Base-by-base conservation (phyloP, 2,113 vertebrate species). In the Coryphaenoides rupestris region DNA sequence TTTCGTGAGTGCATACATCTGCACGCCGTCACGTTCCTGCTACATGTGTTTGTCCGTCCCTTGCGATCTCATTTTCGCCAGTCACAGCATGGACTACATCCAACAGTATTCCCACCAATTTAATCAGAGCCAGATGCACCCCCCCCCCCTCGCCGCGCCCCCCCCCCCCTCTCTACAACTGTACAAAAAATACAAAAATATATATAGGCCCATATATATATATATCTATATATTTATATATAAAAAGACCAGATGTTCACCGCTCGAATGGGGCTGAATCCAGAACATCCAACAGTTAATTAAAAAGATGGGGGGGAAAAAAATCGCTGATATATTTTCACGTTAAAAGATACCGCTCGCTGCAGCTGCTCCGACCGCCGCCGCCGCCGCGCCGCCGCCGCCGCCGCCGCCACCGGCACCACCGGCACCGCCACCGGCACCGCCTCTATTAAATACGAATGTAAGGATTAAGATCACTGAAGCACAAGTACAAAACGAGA, bases 161-260 rank as follows among this genome's bases (percentile, higher is more conserved):
- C 60, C 74, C 74, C 78, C 58, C 69, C 60, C 74, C 74, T 77
- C 74, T 58, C 68, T 75, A 50, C 2, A 50, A n/a, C 4, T 50
- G 47, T 69, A 66, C 70, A 74, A 79, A 60, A 53, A 45, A 64
- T 70, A 65, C 40, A 55, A 74, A 74, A 70, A 68, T 57, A 33
- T 33, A 40, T 40, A 40, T 40, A 40, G 2, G n/a, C n/a, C n/a
- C n/a, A 12, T 40, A 40, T 40, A 40, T 40, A 40, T 40, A 40
- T 40, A 40, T 7, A 40, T 40, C 2, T 40, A 13, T 40, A 7
- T 40, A 40, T 40, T 10, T 13, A 40, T 40, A 9, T 40, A 40
- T 40, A 59, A 40, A 13, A 50, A n/a, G 58, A 77, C 62, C 80
- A 84, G 75, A 79, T 82, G 81, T 59, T 84, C 16, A 19, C 46